Evolutionary conservation across 2,113 vertebrate genomes (phyloP), one percentile per base, ranked within the genome.

Genomic region (Saguinus imperator): DNA sequence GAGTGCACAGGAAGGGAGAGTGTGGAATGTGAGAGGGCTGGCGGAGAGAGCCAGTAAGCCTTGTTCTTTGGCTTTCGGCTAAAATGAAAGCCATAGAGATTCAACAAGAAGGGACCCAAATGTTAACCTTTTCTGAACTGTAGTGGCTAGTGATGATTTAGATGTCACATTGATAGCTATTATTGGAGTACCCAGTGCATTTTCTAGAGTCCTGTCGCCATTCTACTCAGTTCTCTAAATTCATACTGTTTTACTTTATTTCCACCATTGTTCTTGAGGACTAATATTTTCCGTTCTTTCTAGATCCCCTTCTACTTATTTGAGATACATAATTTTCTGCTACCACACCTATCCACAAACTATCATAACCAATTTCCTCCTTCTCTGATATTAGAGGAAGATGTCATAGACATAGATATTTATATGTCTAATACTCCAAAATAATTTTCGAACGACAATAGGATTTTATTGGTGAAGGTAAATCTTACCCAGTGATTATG

Each of bases 111-210:
- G 80, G 75, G 57, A 66, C 52, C 40, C 76, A 85, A 90, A 10
- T 92, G 35, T 93, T 97, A 98, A 91, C 64, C 58, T 50, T 81
- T 92, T 80, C 92, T 79, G 61, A 95, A 91, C 55, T 95, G 20
- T 35, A 89, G 17, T 77, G 55, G 32, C 79, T 93, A 48, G 16
- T 66, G 81, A 81, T 81, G 58, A 68, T 94, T 87, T 91, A 77
- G 32, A 68, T 7, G 64, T 75, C n/a, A 43, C 48, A 72, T 43
- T 43, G 73, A 20, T 88, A 37, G n/a, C 27, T 93, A 27, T 57
- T 91, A 7, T 48, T 16, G 10, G 55, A 35, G 11, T 43, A 87
- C 16, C 17, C 25, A 21, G 3, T 80, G 68, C 43, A 43, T 85
- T 91, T 96, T 85, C 70, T 32, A 64, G 43, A 85, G 25, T 80